A percentile compares a stretch with the other conserved stretches of the same genome.
These are phyloP conservation scores for Smittia aterrima DNA, from an alignment of 2,888 invertebrate species.

Conservation along the genomic window DNA sequence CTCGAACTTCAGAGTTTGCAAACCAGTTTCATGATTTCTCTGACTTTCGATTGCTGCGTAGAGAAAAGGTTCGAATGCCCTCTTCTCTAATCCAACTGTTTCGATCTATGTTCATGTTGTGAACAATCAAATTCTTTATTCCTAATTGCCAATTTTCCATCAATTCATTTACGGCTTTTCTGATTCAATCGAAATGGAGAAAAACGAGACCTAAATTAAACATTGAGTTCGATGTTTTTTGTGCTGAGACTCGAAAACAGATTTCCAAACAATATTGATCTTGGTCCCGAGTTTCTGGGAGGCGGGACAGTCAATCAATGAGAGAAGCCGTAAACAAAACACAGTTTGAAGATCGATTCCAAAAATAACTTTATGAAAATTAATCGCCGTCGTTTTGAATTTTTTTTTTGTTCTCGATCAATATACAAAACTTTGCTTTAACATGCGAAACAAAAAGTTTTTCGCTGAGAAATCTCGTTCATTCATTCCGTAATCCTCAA, in stretches of 20 bases:
- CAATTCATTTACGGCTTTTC: slow-evolving; percentile 21
- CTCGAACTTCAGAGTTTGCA: no score
- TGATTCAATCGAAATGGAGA: slow-evolving; percentile 15
- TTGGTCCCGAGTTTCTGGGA: neutral
- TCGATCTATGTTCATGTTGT: neutral
- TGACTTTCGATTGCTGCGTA: no score
- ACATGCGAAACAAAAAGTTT: neutral
- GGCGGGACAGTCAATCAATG: neutral
- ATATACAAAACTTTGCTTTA: neutral
- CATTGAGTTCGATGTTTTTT: neutral
- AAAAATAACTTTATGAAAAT: neutral
- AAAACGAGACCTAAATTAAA: neutral
- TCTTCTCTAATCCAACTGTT: neutral
- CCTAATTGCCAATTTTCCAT: slow-evolving; percentile 29
- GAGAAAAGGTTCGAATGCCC: no score
- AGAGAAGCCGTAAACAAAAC: neutral
- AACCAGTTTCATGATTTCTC: no score
- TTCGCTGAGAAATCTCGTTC: neutral
- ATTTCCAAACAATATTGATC: neutral
- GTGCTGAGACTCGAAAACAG: neutral
- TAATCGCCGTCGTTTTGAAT: neutral
- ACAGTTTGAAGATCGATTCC: neutral
- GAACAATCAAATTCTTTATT: slow-evolving; percentile 14
- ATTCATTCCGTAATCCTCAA: no score
- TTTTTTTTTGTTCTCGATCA: neutral